A percentile compares a stretch with the other conserved stretches of the same genome.
These are phyloP conservation scores for Pherbina coryleti DNA, from an alignment of 2,888 invertebrate species.

Conservation along the genomic window DNA sequence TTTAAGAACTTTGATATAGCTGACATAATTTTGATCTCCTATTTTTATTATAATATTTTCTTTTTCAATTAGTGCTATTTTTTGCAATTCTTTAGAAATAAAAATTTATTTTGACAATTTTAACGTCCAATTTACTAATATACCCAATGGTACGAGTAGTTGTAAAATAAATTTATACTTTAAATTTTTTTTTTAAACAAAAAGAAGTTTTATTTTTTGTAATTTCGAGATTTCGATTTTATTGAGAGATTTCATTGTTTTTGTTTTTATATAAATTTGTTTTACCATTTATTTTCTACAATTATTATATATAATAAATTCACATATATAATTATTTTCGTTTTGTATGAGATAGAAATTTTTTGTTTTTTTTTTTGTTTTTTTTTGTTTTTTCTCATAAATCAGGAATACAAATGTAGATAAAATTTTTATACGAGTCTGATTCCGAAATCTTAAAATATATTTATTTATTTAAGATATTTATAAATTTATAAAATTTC, in stretches of 20 bases:
- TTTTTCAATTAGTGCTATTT: too few species aligned
- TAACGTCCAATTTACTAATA: too few species aligned
- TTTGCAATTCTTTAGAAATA: too few species aligned
- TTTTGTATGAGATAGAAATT: background rate
- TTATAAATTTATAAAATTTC: slow-evolving; percentile 25
- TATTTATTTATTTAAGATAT: background rate
- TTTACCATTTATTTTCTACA: slow-evolving; percentile 27
- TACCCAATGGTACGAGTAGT: too few species aligned
- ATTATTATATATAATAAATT: slow-evolving; percentile 23
- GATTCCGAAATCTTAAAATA: slow-evolving; percentile 14
- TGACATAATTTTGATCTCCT: too few species aligned
- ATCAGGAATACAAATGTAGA: slow-evolving; percentile 12
- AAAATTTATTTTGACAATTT: too few species aligned
- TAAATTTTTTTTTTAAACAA: too few species aligned
- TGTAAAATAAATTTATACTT: too few species aligned
- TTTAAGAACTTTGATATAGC: too few species aligned
- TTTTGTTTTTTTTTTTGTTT: background rate
- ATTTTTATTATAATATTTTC: too few species aligned
- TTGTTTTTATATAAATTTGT: slow-evolving; percentile 25
- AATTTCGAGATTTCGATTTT: background rate
- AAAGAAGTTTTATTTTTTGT: too few species aligned
- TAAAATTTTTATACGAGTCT: background rate
- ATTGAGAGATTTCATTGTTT: slow-evolving; percentile 2
- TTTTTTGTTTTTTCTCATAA: background rate
- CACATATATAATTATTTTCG: slow-evolving; percentile 19